Conservation (phyloP, 2,113 vertebrate species). For the Otocyon megalotis region DNA sequence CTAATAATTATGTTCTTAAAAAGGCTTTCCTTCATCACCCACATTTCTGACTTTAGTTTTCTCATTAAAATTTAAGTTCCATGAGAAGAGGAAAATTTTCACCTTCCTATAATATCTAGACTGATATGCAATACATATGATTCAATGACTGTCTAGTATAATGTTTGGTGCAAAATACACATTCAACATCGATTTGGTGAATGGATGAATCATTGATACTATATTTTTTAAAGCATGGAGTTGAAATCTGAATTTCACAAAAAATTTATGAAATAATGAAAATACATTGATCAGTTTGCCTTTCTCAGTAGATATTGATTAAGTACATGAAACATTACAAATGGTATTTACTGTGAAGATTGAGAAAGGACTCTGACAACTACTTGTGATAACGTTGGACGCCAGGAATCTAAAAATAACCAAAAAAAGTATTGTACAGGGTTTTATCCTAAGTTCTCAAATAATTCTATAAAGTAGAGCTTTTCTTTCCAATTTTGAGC, state of each 20-base stretch:
- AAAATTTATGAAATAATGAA: neutral
- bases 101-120: neutral
- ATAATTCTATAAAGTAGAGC: neutral
- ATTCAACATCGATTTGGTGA: neutral
- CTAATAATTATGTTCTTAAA: neutral
- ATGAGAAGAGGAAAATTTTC: neutral
- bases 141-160: neutral
- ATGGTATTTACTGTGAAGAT: neutral
- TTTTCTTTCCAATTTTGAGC: neutral
- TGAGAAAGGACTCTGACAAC: neutral
- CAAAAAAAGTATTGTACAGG: neutral
- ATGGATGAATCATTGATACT: neutral
- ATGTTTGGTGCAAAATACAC: neutral
- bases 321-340: neutral
- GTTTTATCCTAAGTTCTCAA: neutral
- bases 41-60: neutral
- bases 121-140: neutral
- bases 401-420: neutral
- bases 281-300: neutral
- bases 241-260: constrained; percentile 22
- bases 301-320: constrained; percentile 7
- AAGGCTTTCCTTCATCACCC: neutral
- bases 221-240: neutral
- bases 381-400: neutral
- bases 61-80: neutral